Base-by-base conservation (phyloP, 1,140 invertebrate genomes). In the Leucophenga varia region DNA sequence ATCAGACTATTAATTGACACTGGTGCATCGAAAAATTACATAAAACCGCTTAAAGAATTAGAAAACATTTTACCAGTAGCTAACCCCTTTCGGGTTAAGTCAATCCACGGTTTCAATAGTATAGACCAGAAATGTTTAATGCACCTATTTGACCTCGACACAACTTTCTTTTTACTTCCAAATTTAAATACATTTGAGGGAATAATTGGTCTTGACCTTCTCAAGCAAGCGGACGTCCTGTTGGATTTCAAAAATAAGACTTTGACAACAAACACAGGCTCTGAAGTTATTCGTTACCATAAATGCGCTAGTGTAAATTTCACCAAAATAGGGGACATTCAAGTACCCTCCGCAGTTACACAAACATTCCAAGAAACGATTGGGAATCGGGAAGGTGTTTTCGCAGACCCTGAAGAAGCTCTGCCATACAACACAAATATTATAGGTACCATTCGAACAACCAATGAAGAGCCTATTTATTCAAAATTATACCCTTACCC, bases 1-100 rank as follows among this genome's bases (percentile, higher is more conserved):
- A 47, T 55, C n/a, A 44, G 38, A 47, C 22, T 55, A 9, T 40
- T 55, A 12, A 52, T 52, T n/a, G 49, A 55, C 19, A 48, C 54
- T 10, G 44, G 38, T 10, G 25, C 28, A 31, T 47, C 52, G 13
- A 50, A 54, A 35, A 54, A 47, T 43, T 54, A 46, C 17, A 47
- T 47, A 14, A 39, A 34, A 36, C 36, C 19, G 20, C 22, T 45
- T 9, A 32, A 14, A 14, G 21, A 16, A 7, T 18, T 51, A 12
- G 39, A 34, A 20, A 13, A 34, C 34, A 36, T 47, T 18, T 34
- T 31, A 43, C 22, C 42, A 12, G 48, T 51, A 5, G 40, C 43
- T 20, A 47, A 22, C 25, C 38, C 43, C 6, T 55, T 50, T 21
- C 17, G 17, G 7, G 36, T 55, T 30, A 47, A 20, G 13, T 51